These are phyloP conservation scores for Carettochelys insculpta DNA, from an alignment of 2,113 vertebrate genomes.

Conservation along the genomic window DNA sequence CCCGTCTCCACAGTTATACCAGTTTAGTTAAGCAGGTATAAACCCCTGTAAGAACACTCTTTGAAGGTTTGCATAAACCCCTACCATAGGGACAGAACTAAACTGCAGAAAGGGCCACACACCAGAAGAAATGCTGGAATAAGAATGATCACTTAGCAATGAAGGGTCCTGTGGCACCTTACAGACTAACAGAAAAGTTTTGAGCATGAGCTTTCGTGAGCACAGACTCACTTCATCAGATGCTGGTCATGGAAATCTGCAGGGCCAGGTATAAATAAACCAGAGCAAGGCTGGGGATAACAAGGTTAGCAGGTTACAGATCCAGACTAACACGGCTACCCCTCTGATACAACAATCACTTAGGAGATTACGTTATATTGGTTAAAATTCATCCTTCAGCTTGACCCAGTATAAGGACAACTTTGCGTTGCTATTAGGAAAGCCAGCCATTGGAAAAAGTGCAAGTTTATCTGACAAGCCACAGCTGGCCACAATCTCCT, in stretches of 20 bases:
- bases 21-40: not conserved
- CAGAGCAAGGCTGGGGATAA: too few relatives aligned
- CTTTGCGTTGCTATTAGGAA: not conserved
- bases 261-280: too few relatives aligned
- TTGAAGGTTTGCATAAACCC: not conserved
- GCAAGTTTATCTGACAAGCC: not conserved
- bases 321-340: too few relatives aligned
- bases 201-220: too few relatives aligned
- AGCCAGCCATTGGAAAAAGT: not conserved
- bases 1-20: not conserved
- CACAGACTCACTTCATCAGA: too few relatives aligned
- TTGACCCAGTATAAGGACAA: not conserved
- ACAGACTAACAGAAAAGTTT: too few relatives aligned
- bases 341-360: too few relatives aligned
- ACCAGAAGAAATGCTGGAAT: not conserved
- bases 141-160: not conserved
- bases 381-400: not conserved
- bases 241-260: too few relatives aligned
- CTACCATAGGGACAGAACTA: not conserved
- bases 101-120: not conserved
- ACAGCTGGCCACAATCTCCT: not conserved
- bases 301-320: too few relatives aligned
- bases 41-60: not conserved
- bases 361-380: not conserved
- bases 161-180: too few relatives aligned